phyloP scores from a whole-genome alignment of 2,888 invertebrate genomes.

The Drosophila suboccidentalis region DNA sequence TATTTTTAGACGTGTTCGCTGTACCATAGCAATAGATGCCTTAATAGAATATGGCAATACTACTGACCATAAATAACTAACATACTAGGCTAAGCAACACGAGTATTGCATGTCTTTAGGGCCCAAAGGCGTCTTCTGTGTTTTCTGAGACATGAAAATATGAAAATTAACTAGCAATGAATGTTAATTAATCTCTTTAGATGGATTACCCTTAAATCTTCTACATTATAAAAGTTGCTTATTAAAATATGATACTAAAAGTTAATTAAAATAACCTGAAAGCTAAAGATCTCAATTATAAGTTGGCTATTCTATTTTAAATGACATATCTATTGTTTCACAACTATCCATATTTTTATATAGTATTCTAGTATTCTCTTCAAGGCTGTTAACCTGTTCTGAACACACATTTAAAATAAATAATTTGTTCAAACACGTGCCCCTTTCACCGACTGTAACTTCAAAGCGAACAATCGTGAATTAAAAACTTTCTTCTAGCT shows the following conservation, averaged over 20 bases:
- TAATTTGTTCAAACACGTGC: conserved; percentile 8
- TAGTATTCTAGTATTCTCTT: background rate
- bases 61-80: background rate
- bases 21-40: conserved; percentile 5
- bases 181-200: conserved; percentile 6
- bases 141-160: background rate
- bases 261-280: too few species aligned
- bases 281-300: too few species aligned
- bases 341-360: too few species aligned
- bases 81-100: background rate
- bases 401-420: background rate
- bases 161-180: conserved; percentile 16
- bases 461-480: background rate
- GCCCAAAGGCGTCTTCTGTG: background rate
- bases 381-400: background rate
- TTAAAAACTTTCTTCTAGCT: conserved; percentile 17
- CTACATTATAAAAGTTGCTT: background rate
- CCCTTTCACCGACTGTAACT: background rate
- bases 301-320: too few species aligned
- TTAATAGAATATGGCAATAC: conserved; percentile 3
- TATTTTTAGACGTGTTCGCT: conserved; percentile 16
- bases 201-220: background rate
- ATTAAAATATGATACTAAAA: too few species aligned
- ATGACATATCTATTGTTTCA: too few species aligned
- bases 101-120: conserved; percentile 29